Evolutionary conservation across 1,140 invertebrate genomes (phyloP), one percentile per base, ranked within the genome.

Genomic region (Samia ricini): DNA sequence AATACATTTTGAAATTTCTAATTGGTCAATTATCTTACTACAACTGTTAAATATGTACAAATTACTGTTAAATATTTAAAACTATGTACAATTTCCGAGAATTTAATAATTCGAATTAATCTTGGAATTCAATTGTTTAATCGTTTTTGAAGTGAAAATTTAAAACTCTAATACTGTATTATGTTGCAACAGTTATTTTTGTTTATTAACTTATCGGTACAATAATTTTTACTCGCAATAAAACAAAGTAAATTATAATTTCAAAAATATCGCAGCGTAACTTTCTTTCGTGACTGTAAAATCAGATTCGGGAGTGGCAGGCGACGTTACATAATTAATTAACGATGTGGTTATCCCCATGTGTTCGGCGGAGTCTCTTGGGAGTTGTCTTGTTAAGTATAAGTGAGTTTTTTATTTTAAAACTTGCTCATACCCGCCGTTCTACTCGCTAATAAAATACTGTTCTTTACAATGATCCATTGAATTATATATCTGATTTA

Each of bases 241-340:
- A 15, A 12, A 15, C 12, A 42, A 1, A 15, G 33, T 12, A 15
- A 26, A 26, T 15, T 10, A 36, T 42, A 42, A 7, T 15, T 42
- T 42, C 15, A 42, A 42, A 42, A 15, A 42, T 12, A 12, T 15
- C 24, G 7, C 36, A 21, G 10, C 19, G 56, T 58, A 57, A 57
- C 56, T 57, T 57, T 57, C 56, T 20, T 57, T 57, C 26, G 26
- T 57, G 24, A 57, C 54, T n/a, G 56, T 57, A 36, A 20, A 36
- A 36, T 36, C 18, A 29, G 29, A 57, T 57, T 21, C 19, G 56
- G 52, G 52, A 55, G 52, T 55, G 20, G 52, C 22, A 55, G 20
- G 52, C 22, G 24, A 55, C 8, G 24, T 55, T 55, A 24, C 52
- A 24, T 22, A 24, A 23, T 12, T 24, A 22, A 55, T 23, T 24